These are phyloP conservation scores for Aricia artaxerxes DNA, from an alignment of 2,888 invertebrate species.

Conservation along the genomic window DNA sequence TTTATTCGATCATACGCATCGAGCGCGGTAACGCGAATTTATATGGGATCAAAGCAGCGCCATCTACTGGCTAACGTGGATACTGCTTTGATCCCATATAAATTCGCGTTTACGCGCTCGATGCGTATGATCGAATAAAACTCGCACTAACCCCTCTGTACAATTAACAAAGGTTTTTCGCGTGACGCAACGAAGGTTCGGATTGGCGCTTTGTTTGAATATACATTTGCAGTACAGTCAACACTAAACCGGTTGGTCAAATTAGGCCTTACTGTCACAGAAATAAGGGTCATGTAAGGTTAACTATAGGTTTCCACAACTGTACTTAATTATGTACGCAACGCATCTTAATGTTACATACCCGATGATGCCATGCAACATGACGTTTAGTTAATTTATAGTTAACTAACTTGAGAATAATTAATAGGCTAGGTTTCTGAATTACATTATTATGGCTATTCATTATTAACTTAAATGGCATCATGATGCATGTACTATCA, in stretches of 20 bases:
- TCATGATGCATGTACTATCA: background rate
- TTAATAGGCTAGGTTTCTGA: background rate
- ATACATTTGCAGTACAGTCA: slow-evolving; percentile 5
- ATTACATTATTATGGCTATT: background rate
- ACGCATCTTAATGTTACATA: slow-evolving; percentile 23
- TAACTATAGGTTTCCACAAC: background rate
- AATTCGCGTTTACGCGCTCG: too few species aligned
- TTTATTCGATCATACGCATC: too few species aligned
- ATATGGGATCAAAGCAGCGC: too few species aligned
- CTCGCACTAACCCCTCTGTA: too few species aligned
- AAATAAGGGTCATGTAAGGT: background rate
- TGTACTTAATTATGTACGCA: slow-evolving; percentile 25
- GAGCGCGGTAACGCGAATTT: too few species aligned
- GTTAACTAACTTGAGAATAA: background rate
- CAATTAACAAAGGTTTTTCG: slow-evolving; percentile 12
- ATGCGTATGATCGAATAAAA: too few species aligned
- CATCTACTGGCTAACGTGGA: too few species aligned
- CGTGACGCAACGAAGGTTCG: slow-evolving; percentile 8
- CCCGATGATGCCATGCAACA: background rate
- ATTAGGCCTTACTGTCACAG: background rate
- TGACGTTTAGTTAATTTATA: slow-evolving; percentile 12
- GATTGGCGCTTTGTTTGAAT: slow-evolving; percentile 20
- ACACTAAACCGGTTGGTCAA: background rate
- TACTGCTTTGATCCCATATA: too few species aligned
- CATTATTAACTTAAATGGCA: background rate